A percentile compares a stretch with the other conserved stretches of the same genome.
phyloP scores from a whole-genome alignment of 2,113 vertebrate species.

The Formicarius rufipectus region DNA sequence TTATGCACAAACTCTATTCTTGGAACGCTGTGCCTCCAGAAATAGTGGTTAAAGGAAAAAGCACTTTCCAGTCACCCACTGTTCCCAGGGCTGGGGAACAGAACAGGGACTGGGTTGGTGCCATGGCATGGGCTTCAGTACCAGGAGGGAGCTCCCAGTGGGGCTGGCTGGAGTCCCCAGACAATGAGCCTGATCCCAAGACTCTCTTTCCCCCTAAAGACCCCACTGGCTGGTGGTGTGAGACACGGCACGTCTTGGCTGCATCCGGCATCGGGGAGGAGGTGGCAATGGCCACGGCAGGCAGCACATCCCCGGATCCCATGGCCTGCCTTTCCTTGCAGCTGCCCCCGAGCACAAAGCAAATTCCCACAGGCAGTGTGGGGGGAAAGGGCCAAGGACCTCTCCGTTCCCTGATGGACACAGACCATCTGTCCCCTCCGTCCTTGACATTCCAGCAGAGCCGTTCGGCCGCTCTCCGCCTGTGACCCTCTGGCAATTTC shows the following conservation, averaged over 20 bases:
- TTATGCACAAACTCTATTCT: constrained; percentile 51
- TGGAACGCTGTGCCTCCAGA: constrained; percentile 43
- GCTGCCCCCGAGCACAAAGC: neutral
- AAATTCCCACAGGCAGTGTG: neutral
- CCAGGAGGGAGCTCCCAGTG: neutral
- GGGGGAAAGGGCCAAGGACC: neutral
- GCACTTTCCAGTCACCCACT: neutral
- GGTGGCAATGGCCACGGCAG: fast-evolving
- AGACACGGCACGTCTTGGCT: neutral
- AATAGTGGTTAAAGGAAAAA: neutral
- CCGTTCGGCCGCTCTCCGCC: neutral
- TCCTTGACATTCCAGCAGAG: constrained; percentile 57
- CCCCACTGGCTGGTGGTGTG: neutral
- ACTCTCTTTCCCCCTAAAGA: fast-evolving
- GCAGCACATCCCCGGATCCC: neutral
- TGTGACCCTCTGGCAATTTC: neutral
- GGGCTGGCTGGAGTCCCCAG: neutral
- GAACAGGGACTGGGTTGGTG: neutral
- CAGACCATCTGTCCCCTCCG: constrained; percentile 56
- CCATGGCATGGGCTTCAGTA: neutral
- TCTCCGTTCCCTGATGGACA: neutral
- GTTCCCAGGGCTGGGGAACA: neutral
- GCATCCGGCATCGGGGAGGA: neutral
- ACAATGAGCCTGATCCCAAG: neutral
- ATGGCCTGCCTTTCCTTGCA: neutral